phyloP scores from a whole-genome alignment of 1,140 invertebrate genomes.

The Bombus sylvicola region DNA sequence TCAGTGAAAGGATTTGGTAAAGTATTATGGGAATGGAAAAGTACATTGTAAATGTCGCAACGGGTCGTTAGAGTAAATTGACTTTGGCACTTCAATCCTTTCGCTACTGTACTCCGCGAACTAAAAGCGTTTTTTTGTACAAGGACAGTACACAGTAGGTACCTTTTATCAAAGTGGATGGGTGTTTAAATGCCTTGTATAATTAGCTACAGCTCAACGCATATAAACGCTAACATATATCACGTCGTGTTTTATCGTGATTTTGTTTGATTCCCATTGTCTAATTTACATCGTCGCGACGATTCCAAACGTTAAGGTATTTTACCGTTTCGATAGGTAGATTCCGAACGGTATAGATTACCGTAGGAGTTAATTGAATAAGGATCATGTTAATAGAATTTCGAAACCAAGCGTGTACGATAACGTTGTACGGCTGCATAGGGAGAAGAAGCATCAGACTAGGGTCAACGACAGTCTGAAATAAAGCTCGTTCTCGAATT shows the following conservation, averaged over 20 bases:
- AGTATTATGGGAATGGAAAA: background rate
- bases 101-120: background rate
- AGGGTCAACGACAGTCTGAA: slow-evolving; percentile 58
- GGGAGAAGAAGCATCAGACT: slow-evolving; percentile 17
- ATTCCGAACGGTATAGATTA: slow-evolving; percentile 22
- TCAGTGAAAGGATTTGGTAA: background rate
- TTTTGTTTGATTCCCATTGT: background rate
- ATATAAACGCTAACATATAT: background rate
- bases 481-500: slow-evolving; percentile 44
- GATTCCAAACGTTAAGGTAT: background rate
- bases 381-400: slow-evolving; percentile 62
- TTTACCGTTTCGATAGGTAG: background rate
- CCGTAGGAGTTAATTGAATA: slow-evolving; percentile 62
- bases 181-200: background rate
- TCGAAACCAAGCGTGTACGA: slow-evolving; percentile 51
- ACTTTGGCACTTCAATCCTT: background rate
- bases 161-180: background rate
- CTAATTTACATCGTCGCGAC: too few relatives aligned
- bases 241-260: background rate
- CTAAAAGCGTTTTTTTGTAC: background rate
- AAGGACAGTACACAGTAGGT: too few relatives aligned
- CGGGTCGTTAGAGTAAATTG: background rate
- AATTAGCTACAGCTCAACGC: background rate
- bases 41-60: background rate
- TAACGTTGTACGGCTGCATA: slow-evolving; percentile 65